Conservation (phyloP, 1,140 invertebrate species). For the Chironomus striatipennis region DNA sequence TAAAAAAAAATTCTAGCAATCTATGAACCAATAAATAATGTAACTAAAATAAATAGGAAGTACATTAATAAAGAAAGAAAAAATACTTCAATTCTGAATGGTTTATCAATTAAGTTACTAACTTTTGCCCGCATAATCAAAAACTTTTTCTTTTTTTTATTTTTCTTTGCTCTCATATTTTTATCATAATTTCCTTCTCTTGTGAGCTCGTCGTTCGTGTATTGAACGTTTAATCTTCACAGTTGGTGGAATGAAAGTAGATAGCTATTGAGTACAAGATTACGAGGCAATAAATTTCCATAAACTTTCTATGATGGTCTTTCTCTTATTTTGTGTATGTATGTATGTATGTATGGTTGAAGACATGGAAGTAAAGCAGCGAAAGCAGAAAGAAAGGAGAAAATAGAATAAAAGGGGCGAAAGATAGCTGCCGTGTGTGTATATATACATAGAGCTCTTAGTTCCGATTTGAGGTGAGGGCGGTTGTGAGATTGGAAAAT, state of each 20-base stretch:
- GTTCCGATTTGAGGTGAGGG: too few species aligned
- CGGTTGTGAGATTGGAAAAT: too few species aligned
- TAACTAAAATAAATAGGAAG: neutral
- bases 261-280: neutral
- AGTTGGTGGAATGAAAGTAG: neutral
- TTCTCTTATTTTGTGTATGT: neutral
- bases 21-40: neutral
- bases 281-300: conserved; percentile 19
- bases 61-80: neutral
- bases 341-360: too few species aligned
- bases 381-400: too few species aligned
- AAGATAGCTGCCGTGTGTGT: too few species aligned
- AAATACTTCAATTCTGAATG: neutral
- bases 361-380: too few species aligned
- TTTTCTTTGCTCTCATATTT: neutral
- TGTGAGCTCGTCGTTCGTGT: neutral
- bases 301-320: conserved; percentile 18
- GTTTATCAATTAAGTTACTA: neutral
- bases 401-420: too few species aligned
- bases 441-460: too few species aligned
- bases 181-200: neutral
- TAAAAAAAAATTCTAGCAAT: neutral
- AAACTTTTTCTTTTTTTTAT: neutral
- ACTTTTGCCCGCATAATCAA: neutral
- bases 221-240: too few species aligned